Evolutionary conservation across 2,888 invertebrate species (phyloP).

Genomic region (Iselma pallidipennis): DNA sequence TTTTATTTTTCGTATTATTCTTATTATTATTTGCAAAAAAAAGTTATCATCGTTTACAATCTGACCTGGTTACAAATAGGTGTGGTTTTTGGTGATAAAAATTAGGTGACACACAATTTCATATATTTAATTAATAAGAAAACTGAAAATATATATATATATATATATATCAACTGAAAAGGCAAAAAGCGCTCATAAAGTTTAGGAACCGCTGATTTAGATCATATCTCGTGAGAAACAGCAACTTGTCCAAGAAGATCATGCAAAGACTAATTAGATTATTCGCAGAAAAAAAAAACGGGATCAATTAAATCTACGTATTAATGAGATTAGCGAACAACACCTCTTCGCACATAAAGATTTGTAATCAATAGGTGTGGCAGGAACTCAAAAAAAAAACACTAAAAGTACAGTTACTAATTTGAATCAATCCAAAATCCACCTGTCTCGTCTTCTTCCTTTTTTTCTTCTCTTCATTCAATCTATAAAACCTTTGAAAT

Average conservation of each 20-base stretch:
- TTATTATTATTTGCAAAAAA: too few species aligned
- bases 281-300: too few species aligned
- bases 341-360: too few species aligned
- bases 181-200: too few species aligned
- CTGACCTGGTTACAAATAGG: slow-evolving; percentile 14
- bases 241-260: background rate
- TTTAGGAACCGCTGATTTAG: background rate
- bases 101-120: slow-evolving; percentile 16
- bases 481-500: background rate
- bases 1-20: too few species aligned
- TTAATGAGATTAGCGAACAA: too few species aligned
- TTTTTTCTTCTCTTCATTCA: too few species aligned
- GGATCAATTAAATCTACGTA: too few species aligned
- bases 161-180: background rate
- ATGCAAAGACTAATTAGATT: background rate
- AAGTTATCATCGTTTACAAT: background rate
- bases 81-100: slow-evolving; percentile 7
- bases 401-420: background rate
- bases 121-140: background rate
- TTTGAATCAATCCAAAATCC: too few species aligned
- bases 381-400: background rate
- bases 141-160: background rate
- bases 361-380: too few species aligned
- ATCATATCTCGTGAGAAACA: background rate
- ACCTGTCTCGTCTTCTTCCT: background rate